Conservation (phyloP, 1,140 invertebrate genomes). For the Phthorimaea operculella region DNA sequence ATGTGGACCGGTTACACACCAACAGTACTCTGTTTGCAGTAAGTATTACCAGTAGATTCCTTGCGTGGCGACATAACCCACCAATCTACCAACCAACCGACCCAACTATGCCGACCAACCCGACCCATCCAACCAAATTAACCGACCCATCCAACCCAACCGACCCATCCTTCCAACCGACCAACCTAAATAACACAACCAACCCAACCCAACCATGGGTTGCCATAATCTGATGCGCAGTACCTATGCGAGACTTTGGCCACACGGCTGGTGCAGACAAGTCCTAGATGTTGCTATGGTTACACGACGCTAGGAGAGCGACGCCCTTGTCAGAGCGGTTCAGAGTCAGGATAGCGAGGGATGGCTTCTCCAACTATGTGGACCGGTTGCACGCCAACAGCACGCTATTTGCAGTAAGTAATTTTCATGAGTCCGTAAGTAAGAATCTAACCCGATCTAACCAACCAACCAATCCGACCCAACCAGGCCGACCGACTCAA, state of each 20-base stretch:
- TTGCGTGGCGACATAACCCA: too few species aligned
- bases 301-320: slow-evolving; percentile 82
- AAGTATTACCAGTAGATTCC: slow-evolving; percentile 69
- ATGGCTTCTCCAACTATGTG: slow-evolving; percentile 89
- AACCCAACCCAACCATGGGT: slow-evolving; percentile 40
- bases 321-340: slow-evolving; percentile 87
- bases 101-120: too few species aligned
- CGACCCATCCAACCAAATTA: too few species aligned
- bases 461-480: too few species aligned
- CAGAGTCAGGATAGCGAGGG: slow-evolving; percentile 87
- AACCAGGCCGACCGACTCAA: too few species aligned
- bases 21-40: slow-evolving; percentile 92
- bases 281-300: slow-evolving; percentile 86
- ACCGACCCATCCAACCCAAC: too few species aligned
- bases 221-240: slow-evolving; percentile 86
- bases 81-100: too few species aligned
- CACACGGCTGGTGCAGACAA: slow-evolving; percentile 90
- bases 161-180: too few species aligned
- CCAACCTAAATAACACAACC: too few species aligned
- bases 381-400: slow-evolving; percentile 89
- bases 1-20: slow-evolving; percentile 86
- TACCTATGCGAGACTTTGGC: slow-evolving; percentile 89
- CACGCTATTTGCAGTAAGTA: slow-evolving; percentile 90
- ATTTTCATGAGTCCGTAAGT: too few species aligned
- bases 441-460: too few species aligned